phyloP scores from a whole-genome alignment of 2,888 invertebrate genomes.

The Ganaspis brasiliensis region DNA sequence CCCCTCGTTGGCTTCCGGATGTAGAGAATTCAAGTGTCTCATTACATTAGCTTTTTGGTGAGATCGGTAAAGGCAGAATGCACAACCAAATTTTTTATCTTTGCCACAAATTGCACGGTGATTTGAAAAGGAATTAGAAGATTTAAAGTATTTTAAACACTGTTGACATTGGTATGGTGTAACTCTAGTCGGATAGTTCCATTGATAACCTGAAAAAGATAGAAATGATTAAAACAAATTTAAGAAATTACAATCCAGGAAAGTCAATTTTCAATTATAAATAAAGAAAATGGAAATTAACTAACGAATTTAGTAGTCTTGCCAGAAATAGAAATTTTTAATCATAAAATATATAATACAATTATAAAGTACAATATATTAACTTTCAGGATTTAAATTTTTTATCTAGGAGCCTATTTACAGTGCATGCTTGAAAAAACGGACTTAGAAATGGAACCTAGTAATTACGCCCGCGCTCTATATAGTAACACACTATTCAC shows the following conservation, averaged over 20 bases:
- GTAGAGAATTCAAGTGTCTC: constrained; percentile 59
- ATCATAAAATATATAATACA: no score
- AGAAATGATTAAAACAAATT: constrained; percentile 22
- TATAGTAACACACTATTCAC: no score
- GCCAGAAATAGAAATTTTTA: background rate
- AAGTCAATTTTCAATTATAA: background rate
- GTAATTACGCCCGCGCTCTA: no score
- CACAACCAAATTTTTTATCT: constrained; percentile 62
- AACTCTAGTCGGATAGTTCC: constrained; percentile 8
- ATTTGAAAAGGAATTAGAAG: constrained; percentile 55
- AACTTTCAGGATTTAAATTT: no score
- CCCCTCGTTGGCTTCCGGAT: constrained; percentile 48
- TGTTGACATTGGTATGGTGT: constrained; percentile 60
- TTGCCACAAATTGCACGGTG: constrained; percentile 62
- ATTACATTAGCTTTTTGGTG: constrained; percentile 62
- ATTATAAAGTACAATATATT: no score
- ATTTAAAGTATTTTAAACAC: constrained; percentile 65
- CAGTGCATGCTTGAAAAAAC: no score
- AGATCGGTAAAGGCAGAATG: constrained; percentile 61
- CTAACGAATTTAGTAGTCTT: background rate
- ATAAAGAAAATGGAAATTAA: background rate
- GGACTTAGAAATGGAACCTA: no score
- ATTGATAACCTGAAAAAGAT: constrained; percentile 64
- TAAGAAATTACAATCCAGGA: no score
- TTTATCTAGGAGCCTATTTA: no score